Conservation (phyloP, 2,113 vertebrate genomes). For the Hystrix brachyura region DNA sequence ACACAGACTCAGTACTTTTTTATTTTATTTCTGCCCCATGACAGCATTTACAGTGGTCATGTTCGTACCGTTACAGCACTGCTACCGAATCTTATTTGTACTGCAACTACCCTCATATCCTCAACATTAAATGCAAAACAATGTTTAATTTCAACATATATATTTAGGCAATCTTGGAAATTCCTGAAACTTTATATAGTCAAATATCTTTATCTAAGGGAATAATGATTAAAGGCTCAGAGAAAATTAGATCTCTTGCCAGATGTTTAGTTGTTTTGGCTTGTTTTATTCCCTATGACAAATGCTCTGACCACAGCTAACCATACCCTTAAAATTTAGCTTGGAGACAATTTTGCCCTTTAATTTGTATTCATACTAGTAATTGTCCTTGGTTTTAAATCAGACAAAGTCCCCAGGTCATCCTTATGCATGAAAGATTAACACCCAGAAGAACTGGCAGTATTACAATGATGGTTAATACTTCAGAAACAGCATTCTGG, state of each 20-base stretch:
- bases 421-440: not conserved
- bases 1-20: not conserved
- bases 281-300: constrained; percentile 22
- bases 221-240: not conserved
- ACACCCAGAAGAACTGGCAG: not conserved
- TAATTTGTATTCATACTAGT: not conserved
- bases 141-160: not conserved
- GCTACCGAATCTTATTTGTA: not conserved
- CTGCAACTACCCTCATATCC: not conserved
- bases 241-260: constrained; percentile 13
- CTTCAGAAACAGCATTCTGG: not conserved
- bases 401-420: constrained; percentile 15
- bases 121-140: not conserved
- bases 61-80: not conserved
- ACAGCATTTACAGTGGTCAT: not conserved
- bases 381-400: constrained; percentile 17
- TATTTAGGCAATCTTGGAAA: not conserved
- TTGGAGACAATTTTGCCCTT: not conserved
- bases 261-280: constrained; percentile 44
- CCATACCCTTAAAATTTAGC: not conserved
- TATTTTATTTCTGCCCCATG: constrained; percentile 1
- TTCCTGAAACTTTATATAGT: constrained; percentile 33
- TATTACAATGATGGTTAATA: constrained; percentile 1
- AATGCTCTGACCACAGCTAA: not conserved
- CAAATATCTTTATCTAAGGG: constrained; percentile 34